Conservation (phyloP, 2,113 vertebrate genomes). For the Dipodomys stephensi region DNA sequence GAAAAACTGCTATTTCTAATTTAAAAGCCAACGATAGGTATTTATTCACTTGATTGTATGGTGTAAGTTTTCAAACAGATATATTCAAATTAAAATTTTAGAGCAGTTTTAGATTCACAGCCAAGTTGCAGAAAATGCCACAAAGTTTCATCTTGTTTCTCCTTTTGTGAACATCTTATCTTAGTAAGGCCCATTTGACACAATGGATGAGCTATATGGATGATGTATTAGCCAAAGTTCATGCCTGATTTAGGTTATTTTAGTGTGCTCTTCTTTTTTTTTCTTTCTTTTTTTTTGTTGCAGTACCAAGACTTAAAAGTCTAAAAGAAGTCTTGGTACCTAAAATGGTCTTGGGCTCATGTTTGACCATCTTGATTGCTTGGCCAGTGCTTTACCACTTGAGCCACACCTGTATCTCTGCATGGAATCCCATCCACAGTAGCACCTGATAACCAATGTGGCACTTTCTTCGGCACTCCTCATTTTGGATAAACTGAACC, state of each 20-base stretch:
- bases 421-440: too few species aligned
- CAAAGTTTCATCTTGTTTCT: neutral
- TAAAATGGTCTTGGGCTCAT: too few species aligned
- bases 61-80: neutral
- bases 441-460: neutral
- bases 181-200: neutral
- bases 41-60: neutral
- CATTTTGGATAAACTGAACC: neutral
- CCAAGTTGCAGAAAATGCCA: neutral
- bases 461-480: neutral
- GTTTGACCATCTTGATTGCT: too few species aligned
- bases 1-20: neutral
- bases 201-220: neutral
- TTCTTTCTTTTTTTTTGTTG: neutral
- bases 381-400: too few species aligned
- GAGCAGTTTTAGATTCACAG: neutral
- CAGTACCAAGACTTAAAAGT: neutral
- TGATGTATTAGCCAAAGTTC: neutral
- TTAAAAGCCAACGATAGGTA: neutral
- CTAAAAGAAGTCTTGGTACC: too few species aligned
- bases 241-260: neutral
- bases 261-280: neutral
- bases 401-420: too few species aligned
- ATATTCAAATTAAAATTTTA: neutral
- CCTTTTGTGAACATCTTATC: neutral